Conservation (phyloP, 1,140 invertebrate species). For the Eumaeus atala region DNA sequence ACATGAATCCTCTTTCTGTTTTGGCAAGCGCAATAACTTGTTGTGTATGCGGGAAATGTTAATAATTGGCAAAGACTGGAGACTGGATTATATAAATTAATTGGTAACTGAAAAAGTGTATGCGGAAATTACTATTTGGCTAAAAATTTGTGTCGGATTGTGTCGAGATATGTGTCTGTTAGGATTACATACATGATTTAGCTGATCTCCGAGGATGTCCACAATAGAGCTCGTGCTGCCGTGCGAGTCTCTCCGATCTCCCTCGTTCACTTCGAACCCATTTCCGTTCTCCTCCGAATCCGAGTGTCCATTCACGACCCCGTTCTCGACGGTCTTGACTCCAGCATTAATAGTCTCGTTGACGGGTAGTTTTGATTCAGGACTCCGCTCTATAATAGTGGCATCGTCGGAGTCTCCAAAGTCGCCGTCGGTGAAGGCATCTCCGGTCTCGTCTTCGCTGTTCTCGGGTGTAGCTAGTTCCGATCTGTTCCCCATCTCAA, state of each 20-base stretch:
- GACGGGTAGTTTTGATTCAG: constrained; percentile 35
- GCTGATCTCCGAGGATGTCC: constrained; percentile 68
- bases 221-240: constrained; percentile 59
- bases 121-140: too few relatives aligned
- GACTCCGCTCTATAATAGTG: constrained; percentile 32
- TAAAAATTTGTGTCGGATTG: too few relatives aligned
- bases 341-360: constrained; percentile 54
- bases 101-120: too few relatives aligned
- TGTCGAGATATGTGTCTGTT: too few relatives aligned
- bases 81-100: too few relatives aligned
- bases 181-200: constrained; percentile 66
- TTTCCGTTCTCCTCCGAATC: constrained; percentile 15
- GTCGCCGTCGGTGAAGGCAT: constrained; percentile 66
- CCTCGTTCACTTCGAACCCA: constrained; percentile 18
- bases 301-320: constrained; percentile 22
- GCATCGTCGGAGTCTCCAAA: constrained; percentile 64
- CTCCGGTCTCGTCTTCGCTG: constrained; percentile 61
- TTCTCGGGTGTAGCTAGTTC: constrained; percentile 49
- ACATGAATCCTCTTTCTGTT: too few relatives aligned
- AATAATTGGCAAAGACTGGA: too few relatives aligned
- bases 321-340: constrained; percentile 20
- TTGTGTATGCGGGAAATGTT: too few relatives aligned
- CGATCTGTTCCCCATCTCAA: constrained; percentile 43
- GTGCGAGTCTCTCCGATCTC: constrained; percentile 43
- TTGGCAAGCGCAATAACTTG: too few relatives aligned